Percentiles rank a stretch among this genome's conserved stretches.
Conservation (phyloP, 2,113 vertebrate genomes). For the Xerus inauris region DNA sequence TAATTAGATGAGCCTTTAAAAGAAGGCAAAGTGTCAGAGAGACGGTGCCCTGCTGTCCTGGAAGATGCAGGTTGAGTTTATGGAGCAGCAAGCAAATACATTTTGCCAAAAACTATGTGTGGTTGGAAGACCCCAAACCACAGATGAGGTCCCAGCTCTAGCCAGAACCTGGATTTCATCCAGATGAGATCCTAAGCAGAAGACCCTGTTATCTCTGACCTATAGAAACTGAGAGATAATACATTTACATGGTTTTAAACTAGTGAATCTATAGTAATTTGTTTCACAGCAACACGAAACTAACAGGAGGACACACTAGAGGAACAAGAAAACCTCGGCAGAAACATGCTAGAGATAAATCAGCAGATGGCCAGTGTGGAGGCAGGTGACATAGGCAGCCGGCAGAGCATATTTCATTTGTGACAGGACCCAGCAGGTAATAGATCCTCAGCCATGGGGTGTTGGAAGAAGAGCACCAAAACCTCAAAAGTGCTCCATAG, state of each 20-base stretch:
- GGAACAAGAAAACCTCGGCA: slow-evolving; percentile 10
- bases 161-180: neutral
- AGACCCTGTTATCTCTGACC: neutral
- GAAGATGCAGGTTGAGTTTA: neutral
- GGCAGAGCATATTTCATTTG: neutral
- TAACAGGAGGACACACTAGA: neutral
- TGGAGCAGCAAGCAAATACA: slow-evolving; percentile 21
- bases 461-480: neutral
- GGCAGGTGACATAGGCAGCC: neutral
- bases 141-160: neutral
- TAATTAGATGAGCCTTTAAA: slow-evolving; percentile 27
- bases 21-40: slow-evolving; percentile 1
- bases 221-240: neutral
- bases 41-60: neutral
- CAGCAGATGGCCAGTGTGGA: neutral
- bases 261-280: neutral
- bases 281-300: slow-evolving; percentile 21
- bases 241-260: neutral
- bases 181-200: neutral
- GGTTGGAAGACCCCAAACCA: neutral
- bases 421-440: neutral
- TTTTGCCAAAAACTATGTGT: slow-evolving; percentile 1
- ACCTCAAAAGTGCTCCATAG: neutral
- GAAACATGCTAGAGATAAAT: neutral
- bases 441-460: neutral